A percentile compares a stretch with the other conserved stretches of the same genome.
Conservation (phyloP, 2,113 vertebrate species). For the Aegypius monachus region DNA sequence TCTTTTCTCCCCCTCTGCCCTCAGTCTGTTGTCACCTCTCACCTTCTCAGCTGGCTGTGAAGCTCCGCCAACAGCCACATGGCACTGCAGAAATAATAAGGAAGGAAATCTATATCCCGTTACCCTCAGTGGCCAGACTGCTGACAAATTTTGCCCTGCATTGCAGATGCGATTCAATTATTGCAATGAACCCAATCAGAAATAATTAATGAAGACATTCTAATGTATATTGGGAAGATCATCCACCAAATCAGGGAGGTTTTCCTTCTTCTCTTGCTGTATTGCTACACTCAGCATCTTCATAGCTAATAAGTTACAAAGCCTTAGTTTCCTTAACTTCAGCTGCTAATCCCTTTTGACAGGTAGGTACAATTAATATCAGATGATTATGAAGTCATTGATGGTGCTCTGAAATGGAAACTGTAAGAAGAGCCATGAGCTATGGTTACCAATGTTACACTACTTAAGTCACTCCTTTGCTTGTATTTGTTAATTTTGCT, state of each 20-base stretch:
- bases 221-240: background rate
- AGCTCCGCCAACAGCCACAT: background rate
- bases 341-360: background rate
- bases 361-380: background rate
- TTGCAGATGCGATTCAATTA: slow-evolving; percentile 20
- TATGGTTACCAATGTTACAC: background rate
- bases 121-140: background rate
- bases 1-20: background rate
- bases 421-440: background rate
- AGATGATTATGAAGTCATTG: background rate
- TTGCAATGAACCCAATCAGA: slow-evolving; percentile 4
- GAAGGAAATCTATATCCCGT: slow-evolving; percentile 3
- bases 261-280: background rate
- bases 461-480: background rate
- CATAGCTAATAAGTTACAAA: background rate
- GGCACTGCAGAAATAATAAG: background rate
- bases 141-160: slow-evolving; percentile 34
- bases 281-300: background rate
- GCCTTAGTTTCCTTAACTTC: background rate
- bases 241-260: background rate
- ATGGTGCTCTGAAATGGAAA: slow-evolving; percentile 10
- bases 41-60: background rate
- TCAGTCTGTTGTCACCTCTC: background rate
- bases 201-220: slow-evolving; percentile 54
- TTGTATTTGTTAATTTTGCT: background rate